Base-by-base conservation (phyloP, 37 sponge, comb jelly and placozoan species). In the Aphrocallistes beatrix region DNA sequence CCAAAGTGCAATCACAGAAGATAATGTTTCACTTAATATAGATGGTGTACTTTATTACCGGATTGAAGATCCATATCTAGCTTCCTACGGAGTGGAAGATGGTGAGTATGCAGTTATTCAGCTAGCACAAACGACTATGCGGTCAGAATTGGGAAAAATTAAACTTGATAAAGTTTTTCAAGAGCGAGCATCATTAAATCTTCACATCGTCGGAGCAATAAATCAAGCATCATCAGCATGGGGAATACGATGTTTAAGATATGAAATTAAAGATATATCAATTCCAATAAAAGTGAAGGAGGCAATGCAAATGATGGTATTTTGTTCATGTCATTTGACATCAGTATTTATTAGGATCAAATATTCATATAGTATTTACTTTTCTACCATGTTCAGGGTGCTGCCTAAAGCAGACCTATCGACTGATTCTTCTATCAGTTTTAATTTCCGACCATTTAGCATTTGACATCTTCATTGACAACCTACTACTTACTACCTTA, bases 271-370 rank as follows among this genome's bases (percentile, higher is more conserved):
- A 48, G 96, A 96, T 83, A 96, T 96, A 21, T 88, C 87, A 85
- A 85, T 96, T 51, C 96, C 96, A 32, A 84, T 85, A 16, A 93
- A 90, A 82, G 99, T 98, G 51, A 95, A 94, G 86, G 96, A 98
- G n/a, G 99, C 99, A 85, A 98, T 98, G 99, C 99, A 98, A 84
- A 95, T 95, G 96, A 94, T 94, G 94, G 96, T 92, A 38, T 23
- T 84, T 13, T 19, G n/a, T 9, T 83, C 8, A 16, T 42, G n/a
- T n/a, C n/a, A n/a, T n/a, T n/a, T n/a, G n/a, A n/a, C n/a, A n/a
- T n/a, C n/a, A n/a, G n/a, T n/a, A n/a, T n/a, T n/a, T n/a, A n/a
- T n/a, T n/a, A n/a, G n/a, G n/a, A n/a, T n/a, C n/a, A n/a, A n/a
- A n/a, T n/a, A n/a, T n/a, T n/a, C n/a, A n/a, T n/a, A n/a, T n/a